Base-by-base conservation (phyloP, 2,797 vertebrate species). In the Rhadinocentrus ornatus region DNA sequence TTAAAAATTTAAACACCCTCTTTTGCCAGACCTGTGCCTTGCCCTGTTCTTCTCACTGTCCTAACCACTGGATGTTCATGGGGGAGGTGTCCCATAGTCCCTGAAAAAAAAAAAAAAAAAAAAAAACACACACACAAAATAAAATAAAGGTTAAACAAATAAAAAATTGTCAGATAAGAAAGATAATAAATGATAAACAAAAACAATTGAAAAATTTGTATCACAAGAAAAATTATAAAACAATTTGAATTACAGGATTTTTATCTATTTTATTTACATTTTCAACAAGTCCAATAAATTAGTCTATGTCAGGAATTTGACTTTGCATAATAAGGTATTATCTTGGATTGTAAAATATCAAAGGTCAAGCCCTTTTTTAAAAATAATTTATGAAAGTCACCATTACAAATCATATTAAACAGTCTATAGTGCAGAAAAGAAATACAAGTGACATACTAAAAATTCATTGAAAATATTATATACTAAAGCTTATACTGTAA, bases 1-100 rank as follows among this genome's bases (percentile, higher is more conserved):
- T 92, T 83, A 91, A 93, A 92, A 91, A 90, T 92, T 91, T 75
- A 91, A 92, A 85, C 68, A 66, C 0, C 54, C 24, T 44, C 34
- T 62, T 74, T 81, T 71, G 76, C 82, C 12, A 63, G 81, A 83
- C 65, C 77, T 66, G 70, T 73, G 77, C 78, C 48, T 63, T 53
- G 70, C 46, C 63, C 78, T 63, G 65, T 73, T 84, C 31, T n/a
- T 77, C 61, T 74, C 66, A 59, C 76, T 69, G 26, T 61, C 66
- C 65, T 3, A 67, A 41, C 35, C 54, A 53, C 35, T 46, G 56
- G 50, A 73, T 61, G 66, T 65, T 80, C 52, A 50, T 62, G 32
- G 15, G 62, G 61, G 29, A 27, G 46, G 54, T 60, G 60, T 69
- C 64, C 58, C 31, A 83, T 29, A 56, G 24, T 57, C 52, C 50